phyloP scores from a whole-genome alignment of 1,140 invertebrate genomes.

The Bombus picipes region DNA sequence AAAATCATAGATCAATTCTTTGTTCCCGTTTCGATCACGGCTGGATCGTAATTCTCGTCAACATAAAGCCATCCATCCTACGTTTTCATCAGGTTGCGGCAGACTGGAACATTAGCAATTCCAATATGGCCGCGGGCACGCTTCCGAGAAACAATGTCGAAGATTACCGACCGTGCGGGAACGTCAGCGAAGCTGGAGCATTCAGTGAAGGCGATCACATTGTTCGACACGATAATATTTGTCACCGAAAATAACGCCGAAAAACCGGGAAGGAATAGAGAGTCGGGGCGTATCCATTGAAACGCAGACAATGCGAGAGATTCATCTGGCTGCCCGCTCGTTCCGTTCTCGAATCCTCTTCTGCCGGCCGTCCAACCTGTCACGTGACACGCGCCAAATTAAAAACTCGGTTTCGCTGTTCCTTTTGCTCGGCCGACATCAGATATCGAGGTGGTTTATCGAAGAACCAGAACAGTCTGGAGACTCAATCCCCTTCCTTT shows the following conservation, averaged over 20 bases:
- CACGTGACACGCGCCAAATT: slow-evolving; percentile 81
- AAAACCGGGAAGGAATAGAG: slow-evolving; percentile 79
- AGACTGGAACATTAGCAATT: slow-evolving; percentile 73
- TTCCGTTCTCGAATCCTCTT: slow-evolving; percentile 60
- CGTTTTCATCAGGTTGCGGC: slow-evolving; percentile 52
- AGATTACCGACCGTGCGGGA: slow-evolving; percentile 74
- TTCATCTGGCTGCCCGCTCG: slow-evolving; percentile 79
- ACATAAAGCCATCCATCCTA: slow-evolving; percentile 51
- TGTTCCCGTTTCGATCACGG: slow-evolving; percentile 57
- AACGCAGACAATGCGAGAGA: slow-evolving; percentile 81
- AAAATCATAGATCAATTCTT: slow-evolving; percentile 39
- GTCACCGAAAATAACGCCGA: slow-evolving; percentile 81
- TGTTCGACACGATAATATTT: slow-evolving; percentile 83
- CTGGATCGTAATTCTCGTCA: slow-evolving; percentile 39
- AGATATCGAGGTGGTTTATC: slow-evolving; percentile 64
- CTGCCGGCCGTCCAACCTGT: slow-evolving; percentile 72
- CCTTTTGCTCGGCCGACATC: slow-evolving; percentile 69
- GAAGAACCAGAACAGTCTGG: slow-evolving; percentile 13
- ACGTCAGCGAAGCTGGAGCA: slow-evolving; percentile 61
- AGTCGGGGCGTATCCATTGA: slow-evolving; percentile 78
- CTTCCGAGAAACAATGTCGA: slow-evolving; percentile 80
- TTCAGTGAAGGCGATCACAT: slow-evolving; percentile 79
- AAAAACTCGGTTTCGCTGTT: slow-evolving; percentile 81
- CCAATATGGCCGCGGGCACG: slow-evolving; percentile 76
- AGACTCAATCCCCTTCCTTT: not conserved